Conservation (phyloP, 1,140 invertebrate species). For the Drosophila tristis region DNA sequence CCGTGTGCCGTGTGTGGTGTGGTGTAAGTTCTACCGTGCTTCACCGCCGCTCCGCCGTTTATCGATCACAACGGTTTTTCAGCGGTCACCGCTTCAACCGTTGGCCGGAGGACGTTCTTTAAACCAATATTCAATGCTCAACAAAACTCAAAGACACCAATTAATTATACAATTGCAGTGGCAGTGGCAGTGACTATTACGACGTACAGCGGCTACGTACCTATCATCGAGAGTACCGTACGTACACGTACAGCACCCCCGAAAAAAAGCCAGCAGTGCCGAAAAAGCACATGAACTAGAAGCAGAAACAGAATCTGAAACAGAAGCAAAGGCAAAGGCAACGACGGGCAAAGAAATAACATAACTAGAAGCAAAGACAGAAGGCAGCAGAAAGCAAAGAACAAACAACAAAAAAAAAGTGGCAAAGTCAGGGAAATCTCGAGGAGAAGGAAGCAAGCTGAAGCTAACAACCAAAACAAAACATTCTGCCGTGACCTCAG, state of each 20-base stretch:
- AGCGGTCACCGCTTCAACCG: slow-evolving; percentile 1
- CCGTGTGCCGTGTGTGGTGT: slow-evolving; percentile 7
- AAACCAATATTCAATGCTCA: slow-evolving; percentile 64
- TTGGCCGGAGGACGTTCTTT: slow-evolving; percentile 22
- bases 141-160: slow-evolving; percentile 33
- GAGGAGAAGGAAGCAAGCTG: slow-evolving; percentile 18
- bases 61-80: slow-evolving; percentile 60
- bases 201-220: slow-evolving; percentile 21
- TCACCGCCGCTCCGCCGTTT: slow-evolving; percentile 40
- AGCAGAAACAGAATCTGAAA: slow-evolving; percentile 35
- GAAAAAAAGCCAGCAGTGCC: slow-evolving; percentile 31
- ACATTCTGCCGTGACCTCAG: slow-evolving; percentile 49
- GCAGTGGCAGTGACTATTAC: slow-evolving; percentile 20
- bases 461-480: slow-evolving; percentile 26
- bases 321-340: slow-evolving; percentile 54
- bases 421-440: slow-evolving; percentile 8
- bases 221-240: neutral
- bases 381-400: slow-evolving; percentile 13
- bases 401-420: neutral
- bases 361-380: slow-evolving; percentile 17
- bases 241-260: slow-evolving; percentile 65
- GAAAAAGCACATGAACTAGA: slow-evolving; percentile 17
- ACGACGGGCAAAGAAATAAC: slow-evolving; percentile 10
- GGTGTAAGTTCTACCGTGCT: slow-evolving; percentile 20
- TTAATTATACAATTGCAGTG: slow-evolving; percentile 78